A percentile compares a stretch with the other conserved stretches of the same genome.
phyloP scores from a whole-genome alignment of 2,113 vertebrate genomes.

The Thamnophis sirtalis region DNA sequence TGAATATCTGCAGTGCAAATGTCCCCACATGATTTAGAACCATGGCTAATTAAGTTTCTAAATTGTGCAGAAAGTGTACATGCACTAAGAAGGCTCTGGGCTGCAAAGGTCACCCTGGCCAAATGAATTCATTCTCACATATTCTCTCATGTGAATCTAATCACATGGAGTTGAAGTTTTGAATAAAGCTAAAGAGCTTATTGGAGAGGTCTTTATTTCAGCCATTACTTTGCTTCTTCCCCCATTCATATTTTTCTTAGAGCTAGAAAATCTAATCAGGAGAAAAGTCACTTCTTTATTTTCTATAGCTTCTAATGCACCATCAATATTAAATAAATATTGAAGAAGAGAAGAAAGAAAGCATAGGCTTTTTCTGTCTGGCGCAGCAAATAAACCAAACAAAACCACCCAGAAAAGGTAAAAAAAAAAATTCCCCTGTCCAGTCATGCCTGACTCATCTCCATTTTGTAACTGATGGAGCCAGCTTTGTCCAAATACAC shows the following conservation, averaged over 20 bases:
- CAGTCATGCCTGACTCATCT: background rate
- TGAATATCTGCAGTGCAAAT: background rate
- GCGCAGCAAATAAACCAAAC: background rate
- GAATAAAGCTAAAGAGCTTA: background rate
- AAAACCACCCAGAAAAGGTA: background rate
- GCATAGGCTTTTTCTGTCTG: background rate
- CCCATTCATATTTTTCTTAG: background rate
- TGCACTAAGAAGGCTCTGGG: background rate
- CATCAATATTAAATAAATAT: background rate
- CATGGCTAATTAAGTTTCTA: background rate
- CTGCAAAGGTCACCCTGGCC: background rate
- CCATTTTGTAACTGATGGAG: too few relatives aligned
- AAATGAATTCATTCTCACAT: background rate
- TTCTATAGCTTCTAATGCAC: background rate
- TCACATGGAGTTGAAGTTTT: background rate
- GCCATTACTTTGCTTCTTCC: background rate
- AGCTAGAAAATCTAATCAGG: background rate
- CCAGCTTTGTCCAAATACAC: too few relatives aligned
- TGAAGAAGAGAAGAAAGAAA: background rate
- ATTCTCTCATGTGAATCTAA: background rate
- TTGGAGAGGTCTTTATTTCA: background rate
- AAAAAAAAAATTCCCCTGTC: background rate
- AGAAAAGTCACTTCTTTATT: background rate
- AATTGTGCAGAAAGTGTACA: background rate
- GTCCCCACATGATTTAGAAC: background rate